Percentiles rank a stretch among this genome's conserved stretches.
These are phyloP conservation scores for Lymantria monacha DNA, from an alignment of 2,888 invertebrate species.

Conservation along the genomic window DNA sequence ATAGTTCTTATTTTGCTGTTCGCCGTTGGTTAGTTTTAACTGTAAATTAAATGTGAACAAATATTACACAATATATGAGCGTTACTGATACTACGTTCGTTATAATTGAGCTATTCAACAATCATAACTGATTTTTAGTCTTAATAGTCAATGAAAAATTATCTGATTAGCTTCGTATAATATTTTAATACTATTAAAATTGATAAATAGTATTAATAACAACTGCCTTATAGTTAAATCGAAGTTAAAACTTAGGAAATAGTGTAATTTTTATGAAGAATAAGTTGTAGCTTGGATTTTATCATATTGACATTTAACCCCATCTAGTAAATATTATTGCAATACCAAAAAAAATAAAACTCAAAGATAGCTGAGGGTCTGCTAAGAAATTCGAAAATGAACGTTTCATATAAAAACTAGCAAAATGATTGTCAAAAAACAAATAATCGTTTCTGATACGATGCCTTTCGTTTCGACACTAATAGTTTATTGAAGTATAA, in stretches of 20 bases:
- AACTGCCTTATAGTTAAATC: constrained; percentile 28
- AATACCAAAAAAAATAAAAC: neutral
- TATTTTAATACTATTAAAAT: neutral
- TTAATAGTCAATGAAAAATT: constrained; percentile 7
- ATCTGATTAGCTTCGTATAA: neutral
- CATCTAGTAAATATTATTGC: neutral
- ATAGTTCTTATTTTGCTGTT: constrained; percentile 37
- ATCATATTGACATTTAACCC: neutral
- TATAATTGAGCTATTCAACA: constrained; percentile 5
- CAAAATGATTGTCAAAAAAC: too few species aligned
- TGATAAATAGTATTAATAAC: constrained; percentile 15
- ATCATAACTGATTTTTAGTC: constrained; percentile 17
- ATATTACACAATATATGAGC: too few species aligned
- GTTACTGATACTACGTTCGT: too few species aligned
- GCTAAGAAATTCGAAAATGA: too few species aligned
- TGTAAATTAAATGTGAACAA: neutral
- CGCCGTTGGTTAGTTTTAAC: constrained; percentile 8
- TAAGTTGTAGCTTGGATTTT: constrained; percentile 3
- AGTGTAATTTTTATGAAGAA: constrained; percentile 22
- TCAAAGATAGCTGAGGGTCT: too few species aligned
- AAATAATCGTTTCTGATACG: too few species aligned
- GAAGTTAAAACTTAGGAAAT: constrained; percentile 22
- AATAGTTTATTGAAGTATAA: too few species aligned
- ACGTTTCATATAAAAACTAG: too few species aligned
- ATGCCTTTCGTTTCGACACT: too few species aligned